A percentile compares a stretch with the other conserved stretches of the same genome.
phyloP scores from a whole-genome alignment of 1,140 invertebrate genomes.

The Camponotus pennsylvanicus region DNA sequence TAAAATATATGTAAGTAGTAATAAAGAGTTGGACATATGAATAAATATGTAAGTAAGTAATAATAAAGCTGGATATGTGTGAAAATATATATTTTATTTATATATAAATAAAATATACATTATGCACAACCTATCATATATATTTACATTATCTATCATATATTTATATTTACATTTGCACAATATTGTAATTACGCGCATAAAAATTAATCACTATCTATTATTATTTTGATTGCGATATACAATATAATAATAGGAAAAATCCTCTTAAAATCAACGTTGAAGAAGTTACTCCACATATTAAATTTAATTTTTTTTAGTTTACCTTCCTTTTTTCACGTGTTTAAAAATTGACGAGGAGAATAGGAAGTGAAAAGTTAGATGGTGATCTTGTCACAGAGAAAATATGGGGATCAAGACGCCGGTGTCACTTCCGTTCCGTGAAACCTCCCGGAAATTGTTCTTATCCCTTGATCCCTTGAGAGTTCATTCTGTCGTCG shows the following conservation, averaged over 20 bases:
- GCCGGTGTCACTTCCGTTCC: slow-evolving; percentile 59
- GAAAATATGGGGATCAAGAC: slow-evolving; percentile 58
- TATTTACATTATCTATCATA: not conserved
- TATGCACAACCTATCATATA: no score
- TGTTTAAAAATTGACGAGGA: not conserved
- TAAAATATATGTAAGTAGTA: no score
- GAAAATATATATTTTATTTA: no score
- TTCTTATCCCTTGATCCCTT: slow-evolving; percentile 76
- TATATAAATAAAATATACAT: no score
- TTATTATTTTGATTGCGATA: not conserved
- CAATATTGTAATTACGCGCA: not conserved
- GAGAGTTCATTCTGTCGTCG: slow-evolving; percentile 72
- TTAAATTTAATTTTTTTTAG: slow-evolving; percentile 7
- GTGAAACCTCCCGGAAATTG: slow-evolving; percentile 74
- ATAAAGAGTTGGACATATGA: no score
- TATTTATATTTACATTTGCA: not conserved
- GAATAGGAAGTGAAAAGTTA: not conserved
- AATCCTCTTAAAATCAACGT: not conserved
- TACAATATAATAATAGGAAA: not conserved
- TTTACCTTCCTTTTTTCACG: not conserved
- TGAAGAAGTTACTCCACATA: not conserved
- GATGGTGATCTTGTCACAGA: slow-evolving; percentile 41
- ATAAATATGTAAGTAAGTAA: no score
- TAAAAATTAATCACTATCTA: not conserved
- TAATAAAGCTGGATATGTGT: no score